Percentiles rank a stretch among this genome's conserved stretches.
These are phyloP conservation scores for Paradoxurus hermaphroditus DNA, from an alignment of 2,113 vertebrate genomes.

Conservation along the genomic window DNA sequence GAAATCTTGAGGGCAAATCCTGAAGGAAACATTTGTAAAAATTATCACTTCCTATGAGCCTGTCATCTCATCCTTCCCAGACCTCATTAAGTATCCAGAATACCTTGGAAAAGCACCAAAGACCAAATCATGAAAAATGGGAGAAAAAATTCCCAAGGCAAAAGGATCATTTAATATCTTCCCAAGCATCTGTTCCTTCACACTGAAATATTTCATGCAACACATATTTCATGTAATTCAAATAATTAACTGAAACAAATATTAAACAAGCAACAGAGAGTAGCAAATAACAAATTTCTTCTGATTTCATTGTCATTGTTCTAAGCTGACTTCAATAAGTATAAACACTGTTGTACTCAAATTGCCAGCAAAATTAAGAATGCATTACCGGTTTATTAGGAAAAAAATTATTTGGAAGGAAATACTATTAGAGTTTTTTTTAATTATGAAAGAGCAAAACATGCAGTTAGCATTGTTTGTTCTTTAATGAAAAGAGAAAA, in stretches of 20 bases:
- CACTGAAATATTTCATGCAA: constrained; percentile 13
- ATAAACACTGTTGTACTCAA: neutral
- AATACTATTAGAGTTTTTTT: neutral
- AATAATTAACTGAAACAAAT: constrained; percentile 63
- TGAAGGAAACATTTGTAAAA: constrained; percentile 59
- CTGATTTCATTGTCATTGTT: neutral
- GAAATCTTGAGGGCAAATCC: constrained; percentile 24
- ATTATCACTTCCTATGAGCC: neutral
- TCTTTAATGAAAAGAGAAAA: constrained; percentile 26
- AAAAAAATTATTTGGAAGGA: neutral
- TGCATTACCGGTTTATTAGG: neutral
- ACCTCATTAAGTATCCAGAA: constrained; percentile 32
- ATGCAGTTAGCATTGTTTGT: neutral
- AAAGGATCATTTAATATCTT: constrained; percentile 31
- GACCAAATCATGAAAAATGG: constrained; percentile 46
- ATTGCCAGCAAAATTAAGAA: constrained; percentile 44
- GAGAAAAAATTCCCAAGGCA: neutral
- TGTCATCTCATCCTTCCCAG: constrained; percentile 8
- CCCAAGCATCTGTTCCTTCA: neutral
- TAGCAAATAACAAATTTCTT: constrained; percentile 10
- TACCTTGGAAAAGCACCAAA: constrained; percentile 46
- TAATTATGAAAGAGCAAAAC: constrained; percentile 15
- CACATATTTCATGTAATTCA: neutral
- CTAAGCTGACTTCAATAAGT: neutral
- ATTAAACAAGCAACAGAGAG: neutral